Conservation (phyloP, 2,113 vertebrate genomes). For the Rissa tridactyla region DNA sequence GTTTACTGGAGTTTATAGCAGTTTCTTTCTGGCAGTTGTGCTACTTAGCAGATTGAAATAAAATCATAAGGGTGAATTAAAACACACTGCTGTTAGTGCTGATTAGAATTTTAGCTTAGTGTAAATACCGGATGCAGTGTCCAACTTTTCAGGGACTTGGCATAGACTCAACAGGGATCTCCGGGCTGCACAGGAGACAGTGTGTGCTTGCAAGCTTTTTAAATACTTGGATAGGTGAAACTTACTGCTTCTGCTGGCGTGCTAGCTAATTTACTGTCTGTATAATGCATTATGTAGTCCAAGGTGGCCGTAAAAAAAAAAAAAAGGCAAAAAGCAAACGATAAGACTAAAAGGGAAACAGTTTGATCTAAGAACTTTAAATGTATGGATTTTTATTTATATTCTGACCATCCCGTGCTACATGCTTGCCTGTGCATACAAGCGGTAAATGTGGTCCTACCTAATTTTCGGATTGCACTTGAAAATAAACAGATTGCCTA, state of each 20-base stretch:
- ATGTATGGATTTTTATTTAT: neutral
- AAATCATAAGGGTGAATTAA: slow-evolving; percentile 86
- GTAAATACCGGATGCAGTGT: slow-evolving; percentile 86
- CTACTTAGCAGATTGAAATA: slow-evolving; percentile 85
- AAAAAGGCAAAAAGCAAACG: neutral
- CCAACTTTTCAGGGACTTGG: slow-evolving; percentile 85
- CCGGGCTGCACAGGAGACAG: slow-evolving; percentile 76
- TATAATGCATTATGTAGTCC: slow-evolving; percentile 30
- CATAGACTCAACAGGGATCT: slow-evolving; percentile 79
- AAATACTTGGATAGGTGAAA: slow-evolving; percentile 75
- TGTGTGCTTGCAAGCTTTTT: slow-evolving; percentile 74
- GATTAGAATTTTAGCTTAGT: slow-evolving; percentile 84
- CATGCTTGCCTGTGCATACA: neutral
- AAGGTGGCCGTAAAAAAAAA: neutral
- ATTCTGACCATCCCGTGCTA: neutral
- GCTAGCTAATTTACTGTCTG: slow-evolving; percentile 45
- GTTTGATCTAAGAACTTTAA: neutral
- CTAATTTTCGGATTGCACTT: neutral
- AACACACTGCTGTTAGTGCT: slow-evolving; percentile 81
- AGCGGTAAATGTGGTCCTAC: neutral
- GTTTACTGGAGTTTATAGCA: slow-evolving; percentile 84
- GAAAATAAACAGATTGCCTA: slow-evolving; percentile 26
- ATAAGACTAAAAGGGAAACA: slow-evolving; percentile 12
- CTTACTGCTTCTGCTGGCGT: slow-evolving; percentile 52
- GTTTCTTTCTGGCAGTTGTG: slow-evolving; percentile 84